These are phyloP conservation scores for Rynchops niger DNA, from an alignment of 2,113 vertebrate species.

Conservation along the genomic window DNA sequence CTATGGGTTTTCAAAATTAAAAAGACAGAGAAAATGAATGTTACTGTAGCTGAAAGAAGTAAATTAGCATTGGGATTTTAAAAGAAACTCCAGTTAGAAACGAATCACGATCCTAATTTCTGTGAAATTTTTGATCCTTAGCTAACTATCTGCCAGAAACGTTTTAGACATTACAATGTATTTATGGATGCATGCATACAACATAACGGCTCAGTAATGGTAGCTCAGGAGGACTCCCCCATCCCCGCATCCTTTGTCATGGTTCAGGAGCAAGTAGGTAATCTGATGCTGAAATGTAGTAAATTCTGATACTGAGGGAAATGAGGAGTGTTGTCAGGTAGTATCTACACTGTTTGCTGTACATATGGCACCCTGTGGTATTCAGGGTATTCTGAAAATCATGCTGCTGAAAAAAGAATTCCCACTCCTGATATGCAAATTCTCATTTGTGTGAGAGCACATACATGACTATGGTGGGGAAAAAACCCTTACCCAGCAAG, in stretches of 20 bases:
- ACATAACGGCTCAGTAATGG: background rate
- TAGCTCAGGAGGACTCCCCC: background rate
- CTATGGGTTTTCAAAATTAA: slow-evolving; percentile 59
- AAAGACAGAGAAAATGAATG: background rate
- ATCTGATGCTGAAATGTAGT: background rate
- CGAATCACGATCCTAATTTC: background rate
- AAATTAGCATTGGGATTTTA: slow-evolving; percentile 25
- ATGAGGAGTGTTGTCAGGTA: background rate
- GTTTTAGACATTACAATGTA: background rate
- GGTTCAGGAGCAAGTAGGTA: background rate
- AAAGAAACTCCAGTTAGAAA: background rate
- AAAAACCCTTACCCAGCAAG: background rate
- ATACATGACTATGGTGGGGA: accelerated
- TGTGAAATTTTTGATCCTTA: background rate
- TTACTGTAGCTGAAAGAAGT: slow-evolving; percentile 38
- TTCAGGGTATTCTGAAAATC: background rate
- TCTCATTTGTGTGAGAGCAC: background rate
- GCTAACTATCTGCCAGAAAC: background rate
- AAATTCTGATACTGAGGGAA: background rate
- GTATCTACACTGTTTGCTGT: background rate
- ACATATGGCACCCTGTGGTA: background rate
- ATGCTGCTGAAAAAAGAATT: background rate
- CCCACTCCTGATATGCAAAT: background rate
- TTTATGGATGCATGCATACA: background rate
- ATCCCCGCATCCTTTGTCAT: background rate